Base-by-base conservation (phyloP, 2,888 invertebrate genomes). In the Acrobasis suavella region DNA sequence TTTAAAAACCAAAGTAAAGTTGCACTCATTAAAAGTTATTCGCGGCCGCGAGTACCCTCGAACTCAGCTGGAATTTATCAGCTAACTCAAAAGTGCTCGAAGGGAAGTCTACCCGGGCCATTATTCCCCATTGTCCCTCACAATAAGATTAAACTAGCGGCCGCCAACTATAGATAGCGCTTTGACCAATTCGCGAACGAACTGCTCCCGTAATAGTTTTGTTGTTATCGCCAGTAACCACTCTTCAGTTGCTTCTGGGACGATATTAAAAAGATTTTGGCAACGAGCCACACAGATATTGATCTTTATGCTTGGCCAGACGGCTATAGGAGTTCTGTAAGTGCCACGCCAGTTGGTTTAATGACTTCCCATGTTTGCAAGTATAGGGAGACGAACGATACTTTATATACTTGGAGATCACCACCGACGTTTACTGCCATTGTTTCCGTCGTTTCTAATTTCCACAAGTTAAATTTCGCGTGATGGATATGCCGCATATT, bases 221-320 rank as follows among this genome's bases (percentile, higher is more conserved):
- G 90, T 90, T 91, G 89, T 91, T 91, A 91, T 91, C 87, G 82
- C 79, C 77, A 77, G 78, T 85, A 87, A 87, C 88, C 87, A 86
- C 87, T 90, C 86, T 83, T 86, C 85, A 85, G 83, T 84, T 83
- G 81, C 84, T 83, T 87, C 83, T 84, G 83, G 81, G 86, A 85
- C 81, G 89, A 90, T 92, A 91, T 91, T 91, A 91, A 91, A 91
- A 91, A 91, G 90, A 90, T 91, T 87, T 90, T 92, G 92, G 92
- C 91, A 88, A 76, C 78, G 81, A 75, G 91, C 91, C 92, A 92
- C 82, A 76, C 70, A 83, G 91, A 91, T 92, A 91, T 91, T 87
- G 91, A 92, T 91, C 91, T 91, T 90, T 86, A 90, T 89, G 90
- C 87, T 86, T 82, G 85, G 85, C 89, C 89, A 89, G 90, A 89